A percentile compares a stretch with the other conserved stretches of the same genome.
phyloP scores from a whole-genome alignment of 2,888 invertebrate genomes.

The Heliconius charithonia region DNA sequence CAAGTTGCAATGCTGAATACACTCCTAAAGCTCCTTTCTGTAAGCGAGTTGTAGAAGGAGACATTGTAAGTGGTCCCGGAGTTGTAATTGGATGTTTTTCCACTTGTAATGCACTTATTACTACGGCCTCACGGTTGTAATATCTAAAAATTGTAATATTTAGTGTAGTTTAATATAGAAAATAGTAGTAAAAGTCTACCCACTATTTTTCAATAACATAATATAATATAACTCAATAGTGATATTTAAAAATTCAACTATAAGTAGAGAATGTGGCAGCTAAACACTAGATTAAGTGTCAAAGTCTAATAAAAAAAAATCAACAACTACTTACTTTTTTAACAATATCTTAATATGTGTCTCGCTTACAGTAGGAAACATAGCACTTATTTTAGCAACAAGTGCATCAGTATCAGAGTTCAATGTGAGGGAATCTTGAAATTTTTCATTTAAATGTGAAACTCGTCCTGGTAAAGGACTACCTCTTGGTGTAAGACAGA shows the following conservation, averaged over 20 bases:
- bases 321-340: constrained; percentile 89
- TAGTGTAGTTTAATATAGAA: neutral
- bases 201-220: too few species aligned
- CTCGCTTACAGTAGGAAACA: constrained; percentile 96
- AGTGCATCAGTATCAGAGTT: constrained; percentile 88
- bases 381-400: constrained; percentile 91
- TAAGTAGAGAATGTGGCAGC: neutral
- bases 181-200: too few species aligned
- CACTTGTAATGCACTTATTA: constrained; percentile 96
- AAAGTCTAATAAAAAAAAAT: neutral
- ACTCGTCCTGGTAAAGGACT: constrained; percentile 80
- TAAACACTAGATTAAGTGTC: neutral
- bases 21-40: constrained; percentile 78
- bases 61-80: constrained; percentile 91
- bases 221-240: too few species aligned
- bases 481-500: constrained; percentile 77
- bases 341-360: constrained; percentile 93
- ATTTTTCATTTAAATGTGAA: constrained; percentile 77
- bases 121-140: constrained; percentile 95
- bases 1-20: constrained; percentile 81
- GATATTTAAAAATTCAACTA: neutral
- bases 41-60: constrained; percentile 85
- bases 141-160: constrained; percentile 84
- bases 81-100: constrained; percentile 95
- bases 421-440: constrained; percentile 86